Percentiles rank a stretch among this genome's conserved stretches.
Conservation (phyloP, 2,888 invertebrate species). For the Campaea margaritaria region DNA sequence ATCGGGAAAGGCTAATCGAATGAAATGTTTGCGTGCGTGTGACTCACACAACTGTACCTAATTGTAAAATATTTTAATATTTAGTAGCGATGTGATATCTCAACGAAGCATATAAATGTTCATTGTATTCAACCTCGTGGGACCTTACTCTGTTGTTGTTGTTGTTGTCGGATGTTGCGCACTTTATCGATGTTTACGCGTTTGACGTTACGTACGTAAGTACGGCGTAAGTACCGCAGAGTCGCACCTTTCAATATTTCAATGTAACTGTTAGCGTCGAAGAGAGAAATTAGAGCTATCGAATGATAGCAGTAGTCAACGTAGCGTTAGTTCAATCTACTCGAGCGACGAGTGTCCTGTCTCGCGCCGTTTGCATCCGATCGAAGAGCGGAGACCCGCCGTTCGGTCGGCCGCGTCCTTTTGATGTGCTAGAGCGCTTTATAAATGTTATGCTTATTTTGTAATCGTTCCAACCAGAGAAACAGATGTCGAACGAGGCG, state of each 20-base stretch:
- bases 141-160: constrained; percentile 23
- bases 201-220: neutral
- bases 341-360: neutral
- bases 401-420: neutral
- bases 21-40: no score
- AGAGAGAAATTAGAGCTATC: constrained; percentile 16
- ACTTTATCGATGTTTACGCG: constrained; percentile 17
- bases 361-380: neutral
- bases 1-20: constrained; percentile 22
- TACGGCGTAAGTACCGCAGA: no score
- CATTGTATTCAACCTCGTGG: constrained; percentile 14
- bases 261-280: constrained; percentile 18
- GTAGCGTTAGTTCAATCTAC: constrained; percentile 14
- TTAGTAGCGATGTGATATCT: constrained; percentile 32
- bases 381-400: constrained; percentile 1
- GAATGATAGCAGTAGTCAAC: constrained; percentile 1
- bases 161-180: constrained; percentile 16
- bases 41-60: no score
- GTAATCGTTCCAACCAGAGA: neutral
- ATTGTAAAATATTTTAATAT: constrained; percentile 9
- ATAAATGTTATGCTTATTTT: constrained; percentile 6
- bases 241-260: constrained; percentile 3
- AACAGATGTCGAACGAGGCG: neutral
- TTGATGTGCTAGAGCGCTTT: constrained; percentile 4
- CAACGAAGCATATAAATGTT: constrained; percentile 43